phyloP scores from a whole-genome alignment of 2,888 invertebrate genomes.

The Metellina segmentata region DNA sequence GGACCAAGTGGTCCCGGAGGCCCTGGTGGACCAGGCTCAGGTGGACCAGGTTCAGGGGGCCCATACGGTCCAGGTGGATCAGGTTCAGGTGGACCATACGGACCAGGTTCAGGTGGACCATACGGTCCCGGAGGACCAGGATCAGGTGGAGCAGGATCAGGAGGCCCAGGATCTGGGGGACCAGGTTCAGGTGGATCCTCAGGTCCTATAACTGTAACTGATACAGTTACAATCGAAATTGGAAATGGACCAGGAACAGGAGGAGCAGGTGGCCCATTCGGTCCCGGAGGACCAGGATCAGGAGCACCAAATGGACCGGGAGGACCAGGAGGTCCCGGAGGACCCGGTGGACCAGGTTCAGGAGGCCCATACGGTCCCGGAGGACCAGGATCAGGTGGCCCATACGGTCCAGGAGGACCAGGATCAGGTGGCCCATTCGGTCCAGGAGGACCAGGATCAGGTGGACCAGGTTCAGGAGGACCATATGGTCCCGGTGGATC shows the following conservation, averaged over 20 bases:
- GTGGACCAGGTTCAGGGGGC: neutral
- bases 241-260: too few relatives aligned
- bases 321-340: too few relatives aligned
- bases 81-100: neutral
- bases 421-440: neutral
- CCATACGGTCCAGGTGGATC: neutral
- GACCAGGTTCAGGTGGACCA: neutral
- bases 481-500: too few relatives aligned
- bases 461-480: neutral
- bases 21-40: neutral
- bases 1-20: neutral
- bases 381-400: neutral
- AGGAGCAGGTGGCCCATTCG: too few relatives aligned
- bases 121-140: neutral
- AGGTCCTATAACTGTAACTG: neutral
- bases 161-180: too few relatives aligned
- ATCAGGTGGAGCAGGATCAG: too few relatives aligned
- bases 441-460: neutral
- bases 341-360: too few relatives aligned
- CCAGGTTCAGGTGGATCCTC: too few relatives aligned
- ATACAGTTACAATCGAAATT: too few relatives aligned
- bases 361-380: too few relatives aligned
- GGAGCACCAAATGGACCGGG: too few relatives aligned
- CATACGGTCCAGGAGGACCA: neutral
- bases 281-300: too few relatives aligned